Evolutionary conservation across 2,797 vertebrate species (phyloP), one percentile per base, ranked within the genome.

Genomic region (Gila robusta): DNA sequence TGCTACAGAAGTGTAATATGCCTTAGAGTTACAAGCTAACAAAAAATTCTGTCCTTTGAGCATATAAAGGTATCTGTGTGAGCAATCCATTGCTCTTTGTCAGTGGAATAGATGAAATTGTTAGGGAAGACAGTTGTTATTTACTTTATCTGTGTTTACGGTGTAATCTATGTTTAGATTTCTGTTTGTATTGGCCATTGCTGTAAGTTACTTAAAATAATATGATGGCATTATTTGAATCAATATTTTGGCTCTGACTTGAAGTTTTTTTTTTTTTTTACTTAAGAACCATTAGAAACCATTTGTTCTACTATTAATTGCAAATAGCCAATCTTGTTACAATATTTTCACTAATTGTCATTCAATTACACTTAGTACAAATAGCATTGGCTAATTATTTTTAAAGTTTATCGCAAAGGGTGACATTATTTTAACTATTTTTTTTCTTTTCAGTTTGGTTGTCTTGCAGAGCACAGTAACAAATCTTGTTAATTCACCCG

Each of bases 1-100:
- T 70, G 72, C 59, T 62, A 52, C 47, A 77, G 71, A 82, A 62
- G 74, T 72, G 23, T 59, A 59, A 79, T 66, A 83, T 73, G 70
- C 69, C 69, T 86, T 74, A 35, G 44, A 74, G 69, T 64, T 69
- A 64, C 39, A 28, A 64, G 72, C 79, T 64, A 71, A 82, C 67
- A 5, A 7, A 56, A 32, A 64, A 79, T 21, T 71, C 0, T 17
- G 26, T 76, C 39, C 26, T 62, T 64, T 32, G 11, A 72, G n/a
- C 69, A 59, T 72, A 39, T 37, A 44, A 59, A 82, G 8, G 44
- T 56, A n/a, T 39, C 32, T 37, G 4, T 74, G 76, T 6, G 19
- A 56, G 32, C 54, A 41, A 67, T 52, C 26, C 44, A 28, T 49
- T 83, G 44, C 9, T 26, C 16, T 14, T 52, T 69, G 35, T 84